Evolutionary conservation across 2,797 vertebrate genomes (phyloP), one percentile per base, ranked within the genome.

Genomic region (Caiman crocodilus): DNA sequence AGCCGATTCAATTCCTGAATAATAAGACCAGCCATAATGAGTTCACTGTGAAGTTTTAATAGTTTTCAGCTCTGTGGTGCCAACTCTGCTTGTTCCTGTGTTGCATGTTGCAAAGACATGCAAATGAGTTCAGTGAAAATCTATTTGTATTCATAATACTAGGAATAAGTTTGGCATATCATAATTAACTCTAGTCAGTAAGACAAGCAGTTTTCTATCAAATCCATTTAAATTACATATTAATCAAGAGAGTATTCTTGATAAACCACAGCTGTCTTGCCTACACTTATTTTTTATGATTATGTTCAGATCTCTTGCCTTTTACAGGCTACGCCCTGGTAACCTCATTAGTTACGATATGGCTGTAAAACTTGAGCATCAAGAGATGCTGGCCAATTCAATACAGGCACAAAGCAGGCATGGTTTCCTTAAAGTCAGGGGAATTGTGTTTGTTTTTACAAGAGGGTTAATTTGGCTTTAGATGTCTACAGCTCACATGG

Each of bases 1-100:
- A 42, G 42, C 42, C 42, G 8, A 42, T 42, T 42, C 42, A 42
- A 42, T 42, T 42, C 42, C 42, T 50, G 42, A 50, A 11, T 42
- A 0, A 59, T 83, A 32, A 88, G 75, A 20, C 35, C 93, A 64
- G 14, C 28, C 7, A 61, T 2, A 6, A 63, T 64, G 21, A 63
- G 88, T 90, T 79, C 80, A 69, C 73, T 42, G 55, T 90, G n/a
- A 5, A 26, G 63, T 71, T 79, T 90, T 87, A 57, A 30, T 35
- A 59, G 56, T 14, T 55, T 30, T 92, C 42, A 16, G 14, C 0
- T n/a, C 14, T n/a, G 28, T 15, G 28, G 28, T 64, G 63, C 0
- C 75, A 82, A 60, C 55, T 87, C 79, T 50, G 77, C 58, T 57
- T 63, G 26, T 55, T 75, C 23, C 30, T 2, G 2, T 86, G 60